Conservation (phyloP, 2,113 vertebrate species). For the Notechis scutatus region DNA sequence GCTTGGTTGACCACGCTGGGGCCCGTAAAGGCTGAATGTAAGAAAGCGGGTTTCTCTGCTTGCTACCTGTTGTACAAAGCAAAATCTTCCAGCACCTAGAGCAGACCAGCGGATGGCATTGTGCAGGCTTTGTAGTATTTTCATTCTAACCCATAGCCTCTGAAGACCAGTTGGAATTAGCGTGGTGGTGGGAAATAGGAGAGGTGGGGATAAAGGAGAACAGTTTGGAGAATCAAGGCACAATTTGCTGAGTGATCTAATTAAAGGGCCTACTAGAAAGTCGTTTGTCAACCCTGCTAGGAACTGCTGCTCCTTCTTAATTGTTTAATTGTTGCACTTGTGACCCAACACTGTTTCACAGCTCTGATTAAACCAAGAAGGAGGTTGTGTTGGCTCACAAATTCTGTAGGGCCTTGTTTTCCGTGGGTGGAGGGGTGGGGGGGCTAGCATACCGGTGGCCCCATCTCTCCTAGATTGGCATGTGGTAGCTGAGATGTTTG, state of each 20-base stretch:
- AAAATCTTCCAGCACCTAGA: too few species aligned
- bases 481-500: neutral
- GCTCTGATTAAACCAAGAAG: neutral
- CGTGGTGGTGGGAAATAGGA: neutral
- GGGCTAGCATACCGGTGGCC: neutral
- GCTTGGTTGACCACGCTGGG: neutral
- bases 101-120: neutral
- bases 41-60: neutral
- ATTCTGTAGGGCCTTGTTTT: neutral
- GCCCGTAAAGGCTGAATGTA: neutral
- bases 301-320: slow-evolving; percentile 59
- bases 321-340: slow-evolving; percentile 64
- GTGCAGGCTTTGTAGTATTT: neutral
- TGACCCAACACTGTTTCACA: slow-evolving; percentile 28
- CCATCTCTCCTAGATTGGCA: neutral
- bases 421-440: neutral
- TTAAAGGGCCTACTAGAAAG: slow-evolving; percentile 47
- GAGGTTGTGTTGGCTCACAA: fast-evolving
- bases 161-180: neutral
- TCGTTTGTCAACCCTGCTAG: slow-evolving; percentile 52
- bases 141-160: fast-evolving
- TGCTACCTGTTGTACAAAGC: too few species aligned
- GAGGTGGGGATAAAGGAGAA: neutral
- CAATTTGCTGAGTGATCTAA: neutral
- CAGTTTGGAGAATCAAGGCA: neutral